These are phyloP conservation scores for Caenorhabditis sulstoni DNA, from an alignment of 2,888 invertebrate species.

Conservation along the genomic window DNA sequence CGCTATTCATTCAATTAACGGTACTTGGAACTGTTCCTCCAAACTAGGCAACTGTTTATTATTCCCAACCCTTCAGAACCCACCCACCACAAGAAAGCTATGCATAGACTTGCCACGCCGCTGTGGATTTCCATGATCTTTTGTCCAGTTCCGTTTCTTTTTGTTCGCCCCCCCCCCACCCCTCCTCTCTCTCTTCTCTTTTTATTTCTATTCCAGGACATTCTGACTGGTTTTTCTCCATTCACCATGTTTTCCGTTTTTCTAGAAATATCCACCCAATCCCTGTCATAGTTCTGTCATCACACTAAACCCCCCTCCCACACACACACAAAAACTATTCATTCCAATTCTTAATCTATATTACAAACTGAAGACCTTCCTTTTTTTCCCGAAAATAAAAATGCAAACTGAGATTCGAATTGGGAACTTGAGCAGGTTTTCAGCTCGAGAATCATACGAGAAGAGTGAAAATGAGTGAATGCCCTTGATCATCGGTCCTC, in stretches of 20 bases:
- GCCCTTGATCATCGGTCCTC: constrained; percentile 39
- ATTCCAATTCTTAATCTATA: too few relatives aligned
- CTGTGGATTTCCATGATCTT: constrained; percentile 49
- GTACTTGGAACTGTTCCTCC: not conserved
- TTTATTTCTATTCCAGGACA: constrained; percentile 29
- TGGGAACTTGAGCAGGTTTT: too few relatives aligned
- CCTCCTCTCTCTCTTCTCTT: too few relatives aligned
- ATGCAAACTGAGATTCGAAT: too few relatives aligned
- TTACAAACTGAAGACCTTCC: too few relatives aligned
- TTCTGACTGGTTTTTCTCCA: constrained; percentile 43
- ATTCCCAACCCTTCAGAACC: not conserved
- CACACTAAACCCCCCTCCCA: too few relatives aligned
- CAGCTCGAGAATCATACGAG: too few relatives aligned
- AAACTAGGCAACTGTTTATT: not conserved
- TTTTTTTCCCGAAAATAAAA: too few relatives aligned
- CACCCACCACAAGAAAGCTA: constrained; percentile 34
- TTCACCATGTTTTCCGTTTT: constrained; percentile 10
- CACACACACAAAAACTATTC: too few relatives aligned
- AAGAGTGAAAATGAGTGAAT: not conserved
- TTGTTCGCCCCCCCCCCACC: too few relatives aligned
- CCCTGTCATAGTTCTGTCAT: not conserved
- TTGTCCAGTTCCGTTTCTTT: constrained; percentile 5
- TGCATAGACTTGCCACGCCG: constrained; percentile 57
- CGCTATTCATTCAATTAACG: constrained; percentile 13
- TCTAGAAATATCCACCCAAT: not conserved